Evolutionary conservation across 2,113 vertebrate species (phyloP), one percentile per base, ranked within the genome.

Genomic region (Himantopus leucocephalus): DNA sequence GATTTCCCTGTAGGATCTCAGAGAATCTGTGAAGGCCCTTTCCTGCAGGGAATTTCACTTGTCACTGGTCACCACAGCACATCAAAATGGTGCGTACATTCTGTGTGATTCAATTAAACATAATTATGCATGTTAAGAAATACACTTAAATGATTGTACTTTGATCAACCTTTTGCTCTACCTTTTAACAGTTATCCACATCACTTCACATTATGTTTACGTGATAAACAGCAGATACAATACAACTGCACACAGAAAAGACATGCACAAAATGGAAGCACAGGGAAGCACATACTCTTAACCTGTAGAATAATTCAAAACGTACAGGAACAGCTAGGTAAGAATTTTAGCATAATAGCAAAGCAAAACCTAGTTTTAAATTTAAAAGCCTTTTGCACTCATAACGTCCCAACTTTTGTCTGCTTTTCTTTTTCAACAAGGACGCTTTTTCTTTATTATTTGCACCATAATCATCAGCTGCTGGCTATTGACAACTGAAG

Each of bases 1-100:
- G 77, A 96, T 97, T 95, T 95, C 94, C 24, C 74, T 77, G 75
- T 73, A 95, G 84, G 80, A 92, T 83, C 66, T 93, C 90, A 73
- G 22, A 91, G 18, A 93, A 52, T 63, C 73, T 76, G 24, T 14
- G 91, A 94, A 91, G 62, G 13, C 43, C 58, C 7, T 18, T 92
- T 87, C 50, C 77, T 94, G 78, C n/a, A 55, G 88, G 81, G 80
- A 90, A 81, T 95, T 97, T 96, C 58, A 89, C 52, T 93, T 84
- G 39, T 80, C 5, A 8, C 45, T 93, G 81, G 90, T 82, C 96
- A 90, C 47, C 55, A 90, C 21, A 90, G 66, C 17, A 71, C 59
- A 92, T 88, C 52, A 95, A 92, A 85, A 70, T 48, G 37, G n/a
- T 81, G 30, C 5, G 4, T 85, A 55, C 6, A 11, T 83, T 85